Conservation (phyloP, 1,140 invertebrate genomes). For the Hycleus cichorii region DNA sequence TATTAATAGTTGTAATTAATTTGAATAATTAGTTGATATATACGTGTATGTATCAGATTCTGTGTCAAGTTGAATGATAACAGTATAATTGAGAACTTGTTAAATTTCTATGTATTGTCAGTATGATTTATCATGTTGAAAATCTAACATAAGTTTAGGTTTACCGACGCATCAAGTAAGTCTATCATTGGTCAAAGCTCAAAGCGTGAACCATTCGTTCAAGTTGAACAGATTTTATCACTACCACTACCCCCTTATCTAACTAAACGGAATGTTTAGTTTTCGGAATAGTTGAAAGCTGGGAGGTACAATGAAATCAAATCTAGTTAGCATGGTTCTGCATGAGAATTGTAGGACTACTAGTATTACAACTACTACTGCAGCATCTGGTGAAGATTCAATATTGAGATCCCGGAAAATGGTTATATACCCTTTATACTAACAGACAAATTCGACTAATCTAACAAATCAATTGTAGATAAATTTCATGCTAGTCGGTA, state of each 20-base stretch:
- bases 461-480: no score
- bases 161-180: constrained; percentile 4
- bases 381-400: constrained; percentile 3
- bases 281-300: not conserved
- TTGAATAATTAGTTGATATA: no score
- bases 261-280: constrained; percentile 8
- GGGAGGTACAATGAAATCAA: constrained; percentile 10
- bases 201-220: not conserved
- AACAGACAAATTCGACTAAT: no score
- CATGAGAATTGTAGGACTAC: constrained; percentile 1
- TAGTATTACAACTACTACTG: not conserved
- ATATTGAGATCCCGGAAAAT: not conserved
- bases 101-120: no score
- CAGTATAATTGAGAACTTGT: no score
- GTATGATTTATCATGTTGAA: no score
- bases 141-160: constrained; percentile 6
- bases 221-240: constrained; percentile 7
- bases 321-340: constrained; percentile 13
- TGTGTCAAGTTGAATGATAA: no score
- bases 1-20: no score
- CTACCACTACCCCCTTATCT: not conserved
- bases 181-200: constrained; percentile 2
- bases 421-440: no score
- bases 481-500: no score
- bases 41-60: no score